phyloP scores from a whole-genome alignment of 1,140 invertebrate genomes.

The Tribolium madens region DNA sequence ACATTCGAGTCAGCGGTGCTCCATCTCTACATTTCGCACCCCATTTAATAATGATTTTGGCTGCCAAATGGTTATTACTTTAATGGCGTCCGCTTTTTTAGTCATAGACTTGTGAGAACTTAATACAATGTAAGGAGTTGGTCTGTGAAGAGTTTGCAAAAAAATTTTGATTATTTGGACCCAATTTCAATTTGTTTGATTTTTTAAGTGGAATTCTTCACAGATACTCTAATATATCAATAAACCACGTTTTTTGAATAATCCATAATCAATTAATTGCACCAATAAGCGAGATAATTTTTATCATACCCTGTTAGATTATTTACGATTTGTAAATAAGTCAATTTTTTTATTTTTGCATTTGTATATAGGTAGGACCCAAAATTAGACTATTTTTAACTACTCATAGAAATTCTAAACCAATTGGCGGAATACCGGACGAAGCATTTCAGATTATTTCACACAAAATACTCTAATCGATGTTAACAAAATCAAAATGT shows the following conservation, averaged over 20 bases:
- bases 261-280: conserved; percentile 9
- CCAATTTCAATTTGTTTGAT: not conserved
- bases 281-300: not conserved
- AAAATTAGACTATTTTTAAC: conserved; percentile 4
- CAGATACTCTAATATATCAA: not conserved
- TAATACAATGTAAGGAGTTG: not conserved
- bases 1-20: conserved; percentile 79
- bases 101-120: conserved; percentile 21
- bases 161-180: not conserved
- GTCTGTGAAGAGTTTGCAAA: not conserved
- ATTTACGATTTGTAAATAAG: conserved; percentile 22
- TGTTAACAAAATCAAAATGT: conserved; percentile 13
- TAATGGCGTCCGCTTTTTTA: conserved; percentile 48
- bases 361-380: conserved; percentile 11
- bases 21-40: conserved; percentile 58
- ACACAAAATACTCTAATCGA: not conserved
- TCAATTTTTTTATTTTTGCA: conserved; percentile 10
- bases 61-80: conserved; percentile 66
- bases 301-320: not conserved
- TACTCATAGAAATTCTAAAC: not conserved
- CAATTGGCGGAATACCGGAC: not conserved
- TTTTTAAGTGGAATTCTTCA: not conserved
- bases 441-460: conserved; percentile 40
- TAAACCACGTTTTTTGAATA: conserved; percentile 10
- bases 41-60: conserved; percentile 66